Base-by-base conservation (phyloP, 2,113 vertebrate genomes). In the Albula goreensis region DNA sequence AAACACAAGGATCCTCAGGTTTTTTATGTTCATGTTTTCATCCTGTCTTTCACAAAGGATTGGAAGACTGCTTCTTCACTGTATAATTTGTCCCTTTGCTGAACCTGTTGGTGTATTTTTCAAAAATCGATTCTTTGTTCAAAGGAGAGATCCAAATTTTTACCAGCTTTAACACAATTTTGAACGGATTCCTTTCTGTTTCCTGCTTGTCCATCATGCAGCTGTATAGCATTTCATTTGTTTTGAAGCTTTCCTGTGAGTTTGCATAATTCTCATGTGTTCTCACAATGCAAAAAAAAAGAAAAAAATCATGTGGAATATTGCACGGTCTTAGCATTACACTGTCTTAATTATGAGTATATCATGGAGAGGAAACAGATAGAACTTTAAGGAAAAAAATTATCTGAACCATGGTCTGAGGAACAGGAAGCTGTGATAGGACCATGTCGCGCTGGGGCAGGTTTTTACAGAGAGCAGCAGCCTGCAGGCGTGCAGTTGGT, bases 401-500 rank as follows among this genome's bases (percentile, higher is more conserved):
- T 86, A 80, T 87, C 60, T 70, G 10, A n/a, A 50, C 57, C 11
- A 78, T 57, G 53, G 17, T 74, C 74, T 5, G 77, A 80, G 81
- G 57, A 83, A 82, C 15, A 25, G 60, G 66, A 95, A 93, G 92
- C 92, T 91, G 91, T 92, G 95, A 96, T 96, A 96, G 96, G 94
- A 95, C 95, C 93, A 94, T 96, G 95, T 94, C 94, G 0, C 91
- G 91, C 88, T 94, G 91, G 93, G 94, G 92, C 81, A 80, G 92
- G 90, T 89, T 93, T 10, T 94, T 95, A 94, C 95, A 95, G 96
- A 96, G 96, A 96, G 94, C 92, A 91, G 17, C 90, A 90, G 93
- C 92, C 92, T 91, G 94, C 94, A 95, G 93, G 95, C 93, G 94
- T 93, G 94, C 93, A 93, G 93, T 96, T 97, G 96, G 96, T 96